phyloP scores from a whole-genome alignment of 2,888 invertebrate species.

The Argyra leucocephala region DNA sequence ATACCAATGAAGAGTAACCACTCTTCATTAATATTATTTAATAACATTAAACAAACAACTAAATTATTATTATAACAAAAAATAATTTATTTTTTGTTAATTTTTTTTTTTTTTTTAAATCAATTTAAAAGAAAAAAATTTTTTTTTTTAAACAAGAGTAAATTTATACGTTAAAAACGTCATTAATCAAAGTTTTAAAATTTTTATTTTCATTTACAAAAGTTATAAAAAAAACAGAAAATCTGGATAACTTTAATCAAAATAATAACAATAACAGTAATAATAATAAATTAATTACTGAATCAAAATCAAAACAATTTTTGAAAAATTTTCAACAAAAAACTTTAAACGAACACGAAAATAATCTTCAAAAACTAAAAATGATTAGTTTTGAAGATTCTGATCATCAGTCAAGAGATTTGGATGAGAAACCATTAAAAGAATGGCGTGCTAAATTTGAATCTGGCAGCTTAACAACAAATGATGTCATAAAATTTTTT shows the following conservation, averaged over 20 bases:
- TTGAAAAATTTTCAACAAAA: neutral
- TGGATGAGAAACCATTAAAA: conserved; percentile 32
- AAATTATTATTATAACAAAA: too few species aligned
- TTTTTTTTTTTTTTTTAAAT: neutral
- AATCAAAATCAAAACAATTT: neutral
- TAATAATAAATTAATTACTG: neutral
- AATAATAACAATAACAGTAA: neutral
- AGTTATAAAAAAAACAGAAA: neutral
- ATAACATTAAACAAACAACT: too few species aligned
- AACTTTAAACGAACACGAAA: neutral
- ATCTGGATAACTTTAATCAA: neutral
- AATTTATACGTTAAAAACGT: too few species aligned
- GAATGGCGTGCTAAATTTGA: conserved; percentile 42
- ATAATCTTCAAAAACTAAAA: conserved; percentile 1
- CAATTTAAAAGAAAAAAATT: neutral
- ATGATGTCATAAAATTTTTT: conserved; percentile 39
- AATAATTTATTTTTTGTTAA: too few species aligned
- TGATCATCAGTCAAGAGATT: conserved; percentile 11
- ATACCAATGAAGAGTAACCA: too few species aligned
- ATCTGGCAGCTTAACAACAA: conserved; percentile 35
- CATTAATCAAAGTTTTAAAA: too few species aligned
- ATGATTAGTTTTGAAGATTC: conserved; percentile 22
- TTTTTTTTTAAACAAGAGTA: too few species aligned
- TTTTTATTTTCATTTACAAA: too few species aligned
- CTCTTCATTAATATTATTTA: too few species aligned